These are phyloP conservation scores for Myopa tessellatipennis DNA, from an alignment of 2,888 invertebrate genomes.

Conservation along the genomic window DNA sequence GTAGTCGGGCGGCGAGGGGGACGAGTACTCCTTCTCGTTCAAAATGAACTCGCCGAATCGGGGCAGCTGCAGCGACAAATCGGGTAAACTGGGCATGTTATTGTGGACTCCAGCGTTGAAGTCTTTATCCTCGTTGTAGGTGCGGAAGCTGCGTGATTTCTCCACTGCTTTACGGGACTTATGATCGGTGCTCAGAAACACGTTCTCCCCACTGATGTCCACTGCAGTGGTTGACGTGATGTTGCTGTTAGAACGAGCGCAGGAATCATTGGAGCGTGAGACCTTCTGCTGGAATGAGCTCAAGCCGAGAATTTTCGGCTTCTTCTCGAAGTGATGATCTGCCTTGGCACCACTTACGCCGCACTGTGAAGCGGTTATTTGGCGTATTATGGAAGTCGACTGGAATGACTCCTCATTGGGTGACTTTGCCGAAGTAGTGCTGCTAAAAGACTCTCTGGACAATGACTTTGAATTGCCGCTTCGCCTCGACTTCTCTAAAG, in stretches of 20 bases:
- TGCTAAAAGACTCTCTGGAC: background rate
- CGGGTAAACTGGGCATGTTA: constrained; percentile 66
- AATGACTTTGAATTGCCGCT: constrained; percentile 25
- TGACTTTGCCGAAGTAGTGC: constrained; percentile 49
- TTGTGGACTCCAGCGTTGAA: constrained; percentile 49
- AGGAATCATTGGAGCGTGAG: constrained; percentile 66
- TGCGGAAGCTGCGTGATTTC: constrained; percentile 80
- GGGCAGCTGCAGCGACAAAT: constrained; percentile 60
- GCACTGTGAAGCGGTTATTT: constrained; percentile 52
- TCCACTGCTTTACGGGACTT: constrained; percentile 73
- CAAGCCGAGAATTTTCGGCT: constrained; percentile 70
- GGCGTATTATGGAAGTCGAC: constrained; percentile 62
- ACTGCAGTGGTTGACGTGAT: constrained; percentile 46
- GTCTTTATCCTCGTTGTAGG: constrained; percentile 68
- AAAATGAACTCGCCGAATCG: constrained; percentile 51
- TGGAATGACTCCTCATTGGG: constrained; percentile 61
- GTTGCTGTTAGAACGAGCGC: constrained; percentile 53
- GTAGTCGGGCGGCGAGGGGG: constrained; percentile 43
- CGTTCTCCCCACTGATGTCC: constrained; percentile 57
- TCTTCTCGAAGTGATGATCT: constrained; percentile 61
- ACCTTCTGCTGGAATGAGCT: constrained; percentile 72
- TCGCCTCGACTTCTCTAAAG: constrained; percentile 43
- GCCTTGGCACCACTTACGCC: constrained; percentile 26
- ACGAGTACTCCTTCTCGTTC: constrained; percentile 41
- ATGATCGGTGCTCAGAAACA: constrained; percentile 51